phyloP scores from a whole-genome alignment of 2,888 invertebrate species.

The Petrolisthes cinctipes region DNA sequence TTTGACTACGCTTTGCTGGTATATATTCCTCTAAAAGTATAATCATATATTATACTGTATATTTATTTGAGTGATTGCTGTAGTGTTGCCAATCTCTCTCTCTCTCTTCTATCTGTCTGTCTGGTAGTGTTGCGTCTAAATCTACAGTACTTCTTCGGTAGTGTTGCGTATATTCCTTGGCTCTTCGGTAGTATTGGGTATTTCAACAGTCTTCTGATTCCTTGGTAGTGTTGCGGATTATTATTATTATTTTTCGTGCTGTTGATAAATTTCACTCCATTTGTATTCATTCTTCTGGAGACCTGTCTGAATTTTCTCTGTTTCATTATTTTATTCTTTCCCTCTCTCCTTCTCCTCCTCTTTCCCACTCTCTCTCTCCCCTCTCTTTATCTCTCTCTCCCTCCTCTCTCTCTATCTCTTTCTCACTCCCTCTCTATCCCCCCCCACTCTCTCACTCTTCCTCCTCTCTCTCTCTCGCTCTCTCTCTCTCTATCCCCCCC shows the following conservation, averaged over 20 bases:
- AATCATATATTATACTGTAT: too few species aligned
- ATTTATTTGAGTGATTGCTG: too few species aligned
- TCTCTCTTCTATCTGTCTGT: neutral
- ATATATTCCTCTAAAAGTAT: too few species aligned
- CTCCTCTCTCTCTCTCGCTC: neutral
- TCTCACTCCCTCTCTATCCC: neutral
- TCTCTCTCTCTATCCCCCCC: neutral
- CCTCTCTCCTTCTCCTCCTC: neutral
- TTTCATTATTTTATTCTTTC: neutral
- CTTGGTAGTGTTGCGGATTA: neutral
- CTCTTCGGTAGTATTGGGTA: too few species aligned
- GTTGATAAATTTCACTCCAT: neutral
- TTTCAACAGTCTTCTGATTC: too few species aligned
- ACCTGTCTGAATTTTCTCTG: neutral
- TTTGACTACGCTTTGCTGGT: too few species aligned
- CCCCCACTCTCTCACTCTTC: neutral
- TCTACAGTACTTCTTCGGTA: too few species aligned
- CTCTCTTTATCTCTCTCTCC: neutral
- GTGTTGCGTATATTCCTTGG: too few species aligned
- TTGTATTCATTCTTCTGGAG: neutral
- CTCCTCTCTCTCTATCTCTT: neutral
- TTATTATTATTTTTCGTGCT: neutral
- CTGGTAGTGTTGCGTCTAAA: too few species aligned
- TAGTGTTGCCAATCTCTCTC: neutral
- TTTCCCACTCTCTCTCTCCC: neutral